These are phyloP conservation scores for Sinosuthora webbiana DNA, from an alignment of 2,113 vertebrate species.

Conservation along the genomic window DNA sequence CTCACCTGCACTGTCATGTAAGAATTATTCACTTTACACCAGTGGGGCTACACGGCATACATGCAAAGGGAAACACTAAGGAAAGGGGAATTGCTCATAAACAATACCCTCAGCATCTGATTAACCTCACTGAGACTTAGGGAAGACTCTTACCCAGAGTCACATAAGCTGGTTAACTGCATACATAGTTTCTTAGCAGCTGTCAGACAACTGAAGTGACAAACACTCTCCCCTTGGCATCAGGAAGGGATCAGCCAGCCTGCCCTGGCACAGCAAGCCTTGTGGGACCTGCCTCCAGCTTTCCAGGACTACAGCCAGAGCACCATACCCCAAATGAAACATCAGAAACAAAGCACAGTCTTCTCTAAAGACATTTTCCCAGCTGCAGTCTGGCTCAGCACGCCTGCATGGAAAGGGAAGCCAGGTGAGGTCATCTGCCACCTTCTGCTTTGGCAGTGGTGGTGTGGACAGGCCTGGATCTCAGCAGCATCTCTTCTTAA, in stretches of 20 bases:
- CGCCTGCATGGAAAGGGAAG: neutral
- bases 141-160: neutral
- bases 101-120: neutral
- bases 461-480: neutral
- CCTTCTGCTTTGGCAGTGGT: accelerated
- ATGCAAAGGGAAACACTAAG: accelerated
- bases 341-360: neutral
- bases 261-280: neutral
- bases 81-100: neutral
- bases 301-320: neutral
- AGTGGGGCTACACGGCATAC: too few relatives aligned
- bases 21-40: neutral
- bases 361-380: neutral
- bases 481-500: neutral
- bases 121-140: accelerated
- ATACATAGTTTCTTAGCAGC: neutral
- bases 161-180: too few relatives aligned
- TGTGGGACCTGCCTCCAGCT: neutral
- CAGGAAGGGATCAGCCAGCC: neutral
- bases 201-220: neutral
- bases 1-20: neutral
- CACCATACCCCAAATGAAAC: accelerated
- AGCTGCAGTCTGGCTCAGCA: neutral
- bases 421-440: neutral
- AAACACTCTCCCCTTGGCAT: neutral